These are phyloP conservation scores for Euleptes europaea DNA, from an alignment of 2,113 vertebrate genomes.

Conservation along the genomic window DNA sequence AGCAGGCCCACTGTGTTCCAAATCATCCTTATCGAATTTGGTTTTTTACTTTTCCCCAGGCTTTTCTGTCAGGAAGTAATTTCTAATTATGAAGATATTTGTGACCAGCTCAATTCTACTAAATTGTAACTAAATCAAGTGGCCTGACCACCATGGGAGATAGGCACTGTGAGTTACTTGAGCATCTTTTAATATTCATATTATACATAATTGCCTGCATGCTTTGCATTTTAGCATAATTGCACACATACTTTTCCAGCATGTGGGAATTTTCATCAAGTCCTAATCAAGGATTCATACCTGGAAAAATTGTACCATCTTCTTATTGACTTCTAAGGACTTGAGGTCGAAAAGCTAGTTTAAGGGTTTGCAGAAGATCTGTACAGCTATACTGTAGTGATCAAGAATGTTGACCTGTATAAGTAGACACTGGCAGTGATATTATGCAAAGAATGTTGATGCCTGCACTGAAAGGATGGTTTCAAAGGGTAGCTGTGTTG, in stretches of 20 bases:
- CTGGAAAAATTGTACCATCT: background rate
- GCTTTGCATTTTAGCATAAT: background rate
- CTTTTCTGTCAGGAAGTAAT: background rate
- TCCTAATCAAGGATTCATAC: background rate
- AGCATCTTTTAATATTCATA: too few relatives aligned
- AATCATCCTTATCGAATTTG: background rate
- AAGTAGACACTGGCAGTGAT: too few relatives aligned
- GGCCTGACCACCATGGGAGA: background rate
- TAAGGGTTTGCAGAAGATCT: slow-evolving; percentile 52
- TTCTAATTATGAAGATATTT: background rate
- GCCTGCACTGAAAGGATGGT: too few relatives aligned
- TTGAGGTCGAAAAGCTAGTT: slow-evolving; percentile 48
- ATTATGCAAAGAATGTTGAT: too few relatives aligned
- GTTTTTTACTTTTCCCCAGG: background rate
- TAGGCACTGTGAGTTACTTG: too few relatives aligned
- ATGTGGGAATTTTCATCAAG: background rate
- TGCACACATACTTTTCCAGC: background rate
- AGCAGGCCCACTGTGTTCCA: background rate
- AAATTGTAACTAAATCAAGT: background rate
- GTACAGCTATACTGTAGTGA: slow-evolving; percentile 36
- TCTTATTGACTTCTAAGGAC: background rate
- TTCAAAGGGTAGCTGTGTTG: too few relatives aligned
- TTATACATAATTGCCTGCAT: too few relatives aligned
- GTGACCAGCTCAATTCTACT: too few relatives aligned
- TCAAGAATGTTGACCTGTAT: slow-evolving; percentile 52